phyloP scores from a whole-genome alignment of 1,140 invertebrate genomes.

The Bombus polaris region DNA sequence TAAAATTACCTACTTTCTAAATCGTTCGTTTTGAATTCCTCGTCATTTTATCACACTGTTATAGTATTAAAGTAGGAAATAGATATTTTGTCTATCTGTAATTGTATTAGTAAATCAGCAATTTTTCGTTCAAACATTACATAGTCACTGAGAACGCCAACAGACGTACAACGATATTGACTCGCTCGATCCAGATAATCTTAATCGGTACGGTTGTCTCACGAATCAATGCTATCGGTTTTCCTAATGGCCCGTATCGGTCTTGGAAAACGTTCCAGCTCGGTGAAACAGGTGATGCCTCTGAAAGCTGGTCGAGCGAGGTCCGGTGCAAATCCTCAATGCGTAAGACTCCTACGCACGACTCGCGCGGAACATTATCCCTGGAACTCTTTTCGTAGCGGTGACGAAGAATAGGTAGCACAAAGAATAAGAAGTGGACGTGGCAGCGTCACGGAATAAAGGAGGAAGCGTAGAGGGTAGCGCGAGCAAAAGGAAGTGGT shows the following conservation, averaged over 20 bases:
- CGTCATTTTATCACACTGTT: neutral
- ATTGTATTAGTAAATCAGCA: neutral
- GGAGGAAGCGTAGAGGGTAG: constrained; percentile 58
- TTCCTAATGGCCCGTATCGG: constrained; percentile 17
- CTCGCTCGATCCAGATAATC: neutral
- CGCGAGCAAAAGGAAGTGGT: constrained; percentile 65
- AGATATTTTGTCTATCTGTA: no score
- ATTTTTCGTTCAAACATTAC: neutral
- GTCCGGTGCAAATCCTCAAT: constrained; percentile 3
- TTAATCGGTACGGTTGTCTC: neutral
- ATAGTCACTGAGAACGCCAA: neutral
- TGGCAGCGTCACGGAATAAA: constrained; percentile 62
- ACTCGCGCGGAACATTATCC: constrained; percentile 6
- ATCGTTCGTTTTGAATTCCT: no score
- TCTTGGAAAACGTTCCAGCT: neutral
- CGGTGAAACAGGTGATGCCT: constrained; percentile 35
- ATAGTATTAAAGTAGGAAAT: neutral
- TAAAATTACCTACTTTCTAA: no score
- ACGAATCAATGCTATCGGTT: neutral
- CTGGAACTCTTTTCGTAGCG: constrained; percentile 33
- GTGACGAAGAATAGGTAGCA: constrained; percentile 63
- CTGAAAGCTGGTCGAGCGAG: constrained; percentile 1
- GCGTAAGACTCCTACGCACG: constrained; percentile 45
- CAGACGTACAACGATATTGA: no score
- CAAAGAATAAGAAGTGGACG: constrained; percentile 63